Base-by-base conservation (phyloP, 1,140 invertebrate genomes). In the Lordiphosa clarofinis region DNA sequence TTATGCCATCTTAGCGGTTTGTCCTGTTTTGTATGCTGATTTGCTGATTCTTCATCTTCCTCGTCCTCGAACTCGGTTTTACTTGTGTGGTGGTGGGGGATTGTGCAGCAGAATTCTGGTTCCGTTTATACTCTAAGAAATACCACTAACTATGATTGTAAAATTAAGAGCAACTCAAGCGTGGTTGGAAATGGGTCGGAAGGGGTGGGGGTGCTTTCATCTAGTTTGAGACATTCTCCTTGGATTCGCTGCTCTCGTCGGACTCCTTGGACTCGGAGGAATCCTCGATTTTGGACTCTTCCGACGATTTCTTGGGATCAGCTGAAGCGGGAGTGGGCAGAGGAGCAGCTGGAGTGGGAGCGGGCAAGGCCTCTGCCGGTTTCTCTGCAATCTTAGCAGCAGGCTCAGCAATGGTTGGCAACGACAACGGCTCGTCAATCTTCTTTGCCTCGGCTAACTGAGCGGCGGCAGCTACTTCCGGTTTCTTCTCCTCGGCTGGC, bases 221-320 rank as follows among this genome's bases (percentile, higher is more conserved):
- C 48, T 73, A 58, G 43, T 56, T 57, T 10, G 56, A 59, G 46
- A 55, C 56, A 28, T 71, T 56, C 49, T 84, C 71, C 48, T 81
- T 81, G 35, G 75, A 82, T 63, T 81, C 72, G 54, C 73, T 61
- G 57, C 68, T 84, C 70, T 86, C 73, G 44, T 70, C 62, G 15
- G 66, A 74, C 35, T 82, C 68, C 49, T 73, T 73, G 43, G 75
- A 81, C 53, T 78, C 71, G 10, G 67, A 59, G 9, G 69, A 62
- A 13, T 78, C 73, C n/a, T 79, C 72, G 24, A 55, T 73, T 47
- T 73, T 73, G 6, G 66, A 71, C 28, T 73, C 67, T 37, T 79
- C 74, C 42, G 38, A 49, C 10, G 62, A 63, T 46, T 82, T 75
- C 48, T 71, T 72, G 48, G 55, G 65, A 73, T 73, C 75, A 31